phyloP scores from a whole-genome alignment of 2,113 vertebrate genomes.

The Tonatia bakeri region DNA sequence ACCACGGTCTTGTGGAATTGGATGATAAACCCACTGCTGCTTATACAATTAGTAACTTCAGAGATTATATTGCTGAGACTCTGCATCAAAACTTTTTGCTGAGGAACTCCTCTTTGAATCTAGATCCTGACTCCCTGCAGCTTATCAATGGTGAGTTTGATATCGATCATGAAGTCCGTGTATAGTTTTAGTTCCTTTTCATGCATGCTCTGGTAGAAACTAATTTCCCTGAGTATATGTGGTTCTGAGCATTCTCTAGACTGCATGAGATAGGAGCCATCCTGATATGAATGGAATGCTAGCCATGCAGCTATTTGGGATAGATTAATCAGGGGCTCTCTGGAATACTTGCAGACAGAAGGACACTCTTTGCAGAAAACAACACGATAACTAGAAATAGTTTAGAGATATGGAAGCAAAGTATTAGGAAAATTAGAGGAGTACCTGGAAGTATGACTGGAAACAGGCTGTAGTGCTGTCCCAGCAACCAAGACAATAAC shows the following conservation, averaged over 20 bases:
- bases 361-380: neutral
- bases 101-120: conserved; percentile 83
- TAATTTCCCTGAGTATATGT: neutral
- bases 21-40: conserved; percentile 84
- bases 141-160: conserved; percentile 83
- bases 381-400: neutral
- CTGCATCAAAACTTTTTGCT: conserved; percentile 86
- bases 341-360: neutral
- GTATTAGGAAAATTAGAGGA: neutral
- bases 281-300: neutral
- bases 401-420: neutral
- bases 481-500: neutral
- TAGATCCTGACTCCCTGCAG: conserved; percentile 82
- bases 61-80: conserved; percentile 82
- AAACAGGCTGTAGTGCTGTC: neutral
- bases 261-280: neutral
- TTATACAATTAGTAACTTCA: conserved; percentile 86
- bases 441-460: neutral
- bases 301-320: neutral
- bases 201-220: neutral
- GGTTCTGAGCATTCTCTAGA: neutral
- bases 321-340: neutral
- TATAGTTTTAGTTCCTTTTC: neutral
- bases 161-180: neutral
- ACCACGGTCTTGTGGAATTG: conserved; percentile 82